Percentiles rank a stretch among this genome's conserved stretches.
Evolutionary conservation across 2,113 vertebrate genomes (phyloP).

Genomic region (Aegypius monachus): DNA sequence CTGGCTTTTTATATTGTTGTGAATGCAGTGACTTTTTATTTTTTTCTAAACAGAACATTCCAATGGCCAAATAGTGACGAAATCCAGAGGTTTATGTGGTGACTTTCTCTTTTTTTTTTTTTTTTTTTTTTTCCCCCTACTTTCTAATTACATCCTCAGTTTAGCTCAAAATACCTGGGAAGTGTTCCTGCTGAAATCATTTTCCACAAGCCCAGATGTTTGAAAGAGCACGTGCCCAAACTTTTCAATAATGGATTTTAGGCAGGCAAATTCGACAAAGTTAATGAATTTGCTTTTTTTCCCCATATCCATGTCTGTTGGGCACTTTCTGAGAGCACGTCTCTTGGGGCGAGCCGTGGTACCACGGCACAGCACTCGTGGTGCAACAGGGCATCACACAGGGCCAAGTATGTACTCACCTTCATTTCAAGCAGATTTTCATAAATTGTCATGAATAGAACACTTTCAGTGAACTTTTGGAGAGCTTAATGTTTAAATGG

Average conservation of each 20-base stretch:
- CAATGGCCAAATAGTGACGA: conserved; percentile 84
- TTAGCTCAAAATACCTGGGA: background rate
- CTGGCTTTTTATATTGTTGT: conserved; percentile 81
- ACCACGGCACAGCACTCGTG: rapidly evolving
- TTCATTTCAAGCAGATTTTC: background rate
- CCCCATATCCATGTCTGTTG: rapidly evolving
- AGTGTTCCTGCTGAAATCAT: background rate
- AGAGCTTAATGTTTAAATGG: background rate
- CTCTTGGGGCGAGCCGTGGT: rapidly evolving
- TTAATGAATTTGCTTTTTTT: background rate
- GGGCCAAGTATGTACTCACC: too few relatives aligned
- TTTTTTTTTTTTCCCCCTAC: too few relatives aligned
- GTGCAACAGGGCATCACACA: background rate
- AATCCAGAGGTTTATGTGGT: conserved; percentile 97
- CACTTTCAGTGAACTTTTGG: background rate
- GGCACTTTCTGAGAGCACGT: background rate
- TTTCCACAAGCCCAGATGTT: background rate
- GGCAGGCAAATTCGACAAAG: background rate
- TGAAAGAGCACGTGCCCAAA: background rate
- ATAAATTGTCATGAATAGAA: background rate
- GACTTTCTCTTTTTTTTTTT: background rate
- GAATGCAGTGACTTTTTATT: conserved; percentile 83
- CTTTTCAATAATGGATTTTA: background rate
- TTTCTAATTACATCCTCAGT: background rate
- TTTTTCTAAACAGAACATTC: conserved; percentile 90